Evolutionary conservation across 2,113 vertebrate species (phyloP).

Genomic region (Poicephalus meyeri): DNA sequence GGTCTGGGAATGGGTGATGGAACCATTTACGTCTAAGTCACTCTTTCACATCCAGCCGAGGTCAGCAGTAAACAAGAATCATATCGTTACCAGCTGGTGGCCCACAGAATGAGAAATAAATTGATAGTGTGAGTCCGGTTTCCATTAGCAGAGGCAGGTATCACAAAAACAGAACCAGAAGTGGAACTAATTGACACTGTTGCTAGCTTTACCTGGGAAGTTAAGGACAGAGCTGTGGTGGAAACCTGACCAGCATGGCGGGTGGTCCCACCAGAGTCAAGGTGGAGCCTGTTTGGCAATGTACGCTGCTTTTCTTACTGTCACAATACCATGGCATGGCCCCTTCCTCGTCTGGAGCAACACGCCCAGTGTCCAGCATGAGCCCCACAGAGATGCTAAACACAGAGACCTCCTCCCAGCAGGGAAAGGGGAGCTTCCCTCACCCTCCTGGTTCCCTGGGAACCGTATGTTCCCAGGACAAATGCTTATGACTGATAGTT

Average conservation of each 20-base stretch:
- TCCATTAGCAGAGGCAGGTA: background rate
- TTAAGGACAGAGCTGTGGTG: background rate
- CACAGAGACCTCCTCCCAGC: background rate
- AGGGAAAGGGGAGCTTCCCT: background rate
- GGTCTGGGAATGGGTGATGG: slow-evolving; percentile 18
- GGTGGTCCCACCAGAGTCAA: background rate
- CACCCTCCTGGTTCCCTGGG: background rate
- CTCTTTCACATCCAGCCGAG: slow-evolving; percentile 24
- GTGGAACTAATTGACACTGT: background rate
- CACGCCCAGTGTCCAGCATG: rapidly evolving
- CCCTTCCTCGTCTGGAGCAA: background rate
- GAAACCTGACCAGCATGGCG: background rate
- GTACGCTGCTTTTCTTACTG: rapidly evolving
- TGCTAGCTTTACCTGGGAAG: background rate
- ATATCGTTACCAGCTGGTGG: slow-evolving; percentile 19
- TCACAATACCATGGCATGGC: rapidly evolving
- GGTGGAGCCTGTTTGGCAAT: rapidly evolving
- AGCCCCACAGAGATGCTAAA: background rate
- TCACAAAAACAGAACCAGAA: slow-evolving; percentile 16
- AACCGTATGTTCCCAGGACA: rapidly evolving
- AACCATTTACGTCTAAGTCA: background rate
- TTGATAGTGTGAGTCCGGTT: slow-evolving; percentile 18
- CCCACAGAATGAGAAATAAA: slow-evolving; percentile 28
- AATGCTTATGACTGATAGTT: background rate
- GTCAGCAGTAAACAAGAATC: slow-evolving; percentile 26